phyloP scores from a whole-genome alignment of 2,888 invertebrate species.

The Diogma glabrata region DNA sequence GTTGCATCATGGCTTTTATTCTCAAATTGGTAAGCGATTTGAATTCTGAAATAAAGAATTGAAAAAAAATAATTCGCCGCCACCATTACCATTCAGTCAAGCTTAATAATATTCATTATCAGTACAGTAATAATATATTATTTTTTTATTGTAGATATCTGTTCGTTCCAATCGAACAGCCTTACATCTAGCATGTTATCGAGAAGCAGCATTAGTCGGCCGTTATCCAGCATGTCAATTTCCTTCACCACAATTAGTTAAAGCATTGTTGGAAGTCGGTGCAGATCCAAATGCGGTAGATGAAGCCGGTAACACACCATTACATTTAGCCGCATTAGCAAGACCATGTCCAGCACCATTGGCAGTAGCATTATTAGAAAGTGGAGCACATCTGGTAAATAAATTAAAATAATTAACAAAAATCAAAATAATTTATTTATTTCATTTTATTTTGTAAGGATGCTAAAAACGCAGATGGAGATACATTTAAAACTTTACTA shows the following conservation, averaged over 20 bases:
- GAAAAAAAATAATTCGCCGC: too few relatives aligned
- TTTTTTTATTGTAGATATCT: conserved; percentile 32
- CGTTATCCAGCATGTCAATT: conserved; percentile 59
- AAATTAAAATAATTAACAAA: neutral
- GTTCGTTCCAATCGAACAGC: conserved; percentile 56
- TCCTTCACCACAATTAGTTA: conserved; percentile 56
- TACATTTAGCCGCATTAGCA: conserved; percentile 72
- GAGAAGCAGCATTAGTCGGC: conserved; percentile 57
- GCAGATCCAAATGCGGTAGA: conserved; percentile 71
- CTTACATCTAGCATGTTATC: conserved; percentile 74
- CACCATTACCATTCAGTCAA: too few relatives aligned
- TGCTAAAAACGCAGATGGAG: conserved; percentile 61
- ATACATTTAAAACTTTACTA: conserved; percentile 61
- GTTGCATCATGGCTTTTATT: too few relatives aligned
- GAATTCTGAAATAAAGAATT: too few relatives aligned
- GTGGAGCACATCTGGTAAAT: conserved; percentile 52
- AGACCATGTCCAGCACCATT: conserved; percentile 58
- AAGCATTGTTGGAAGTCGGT: conserved; percentile 68
- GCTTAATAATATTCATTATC: too few relatives aligned
- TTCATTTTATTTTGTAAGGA: conserved; percentile 29
- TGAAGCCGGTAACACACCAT: conserved; percentile 73
- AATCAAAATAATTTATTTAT: neutral
- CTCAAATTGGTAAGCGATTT: too few relatives aligned
- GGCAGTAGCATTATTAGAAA: conserved; percentile 57
- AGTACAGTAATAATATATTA: neutral